Conservation (phyloP, 2,113 vertebrate genomes). For the Leptodactylus fuscus region DNA sequence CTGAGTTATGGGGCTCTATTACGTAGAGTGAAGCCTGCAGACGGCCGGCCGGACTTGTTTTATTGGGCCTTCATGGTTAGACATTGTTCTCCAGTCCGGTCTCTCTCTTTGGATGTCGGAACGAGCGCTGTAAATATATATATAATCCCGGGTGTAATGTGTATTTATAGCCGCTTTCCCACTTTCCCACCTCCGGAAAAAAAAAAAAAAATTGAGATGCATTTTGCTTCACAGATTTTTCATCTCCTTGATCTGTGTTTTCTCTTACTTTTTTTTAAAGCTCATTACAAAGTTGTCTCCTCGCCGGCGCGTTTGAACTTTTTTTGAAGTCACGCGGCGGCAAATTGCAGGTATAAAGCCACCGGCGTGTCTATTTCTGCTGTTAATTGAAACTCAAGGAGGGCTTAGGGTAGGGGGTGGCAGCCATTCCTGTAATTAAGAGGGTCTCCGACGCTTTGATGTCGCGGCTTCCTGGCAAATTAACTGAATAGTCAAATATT, state of each 20-base stretch:
- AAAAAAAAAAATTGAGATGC: slow-evolving; percentile 43
- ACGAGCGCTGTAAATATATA: slow-evolving; percentile 21
- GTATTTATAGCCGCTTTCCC: slow-evolving; percentile 47
- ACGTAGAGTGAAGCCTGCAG: slow-evolving; percentile 6
- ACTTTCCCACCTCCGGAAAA: slow-evolving; percentile 32
- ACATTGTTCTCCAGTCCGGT: not conserved
- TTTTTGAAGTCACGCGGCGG: not conserved
- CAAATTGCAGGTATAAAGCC: not conserved
- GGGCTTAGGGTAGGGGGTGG: not conserved
- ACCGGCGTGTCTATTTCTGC: not conserved
- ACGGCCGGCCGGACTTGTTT: slow-evolving; percentile 15
- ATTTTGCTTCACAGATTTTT: slow-evolving; percentile 32
- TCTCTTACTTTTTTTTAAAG: slow-evolving; percentile 17
- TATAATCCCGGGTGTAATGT: not conserved
- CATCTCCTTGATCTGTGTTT: slow-evolving; percentile 37
- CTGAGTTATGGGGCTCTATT: slow-evolving; percentile 49
- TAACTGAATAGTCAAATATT: slow-evolving; percentile 8
- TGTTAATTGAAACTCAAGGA: not conserved
- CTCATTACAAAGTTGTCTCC: slow-evolving; percentile 36
- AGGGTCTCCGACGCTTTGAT: not conserved
- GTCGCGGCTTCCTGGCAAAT: not conserved
- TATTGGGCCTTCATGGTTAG: not conserved
- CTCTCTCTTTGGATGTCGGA: not conserved
- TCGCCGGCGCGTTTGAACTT: slow-evolving; percentile 14
- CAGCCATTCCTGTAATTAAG: not conserved